These are phyloP conservation scores for Acropternis orthonyx DNA, from an alignment of 2,797 vertebrate genomes.

Conservation along the genomic window DNA sequence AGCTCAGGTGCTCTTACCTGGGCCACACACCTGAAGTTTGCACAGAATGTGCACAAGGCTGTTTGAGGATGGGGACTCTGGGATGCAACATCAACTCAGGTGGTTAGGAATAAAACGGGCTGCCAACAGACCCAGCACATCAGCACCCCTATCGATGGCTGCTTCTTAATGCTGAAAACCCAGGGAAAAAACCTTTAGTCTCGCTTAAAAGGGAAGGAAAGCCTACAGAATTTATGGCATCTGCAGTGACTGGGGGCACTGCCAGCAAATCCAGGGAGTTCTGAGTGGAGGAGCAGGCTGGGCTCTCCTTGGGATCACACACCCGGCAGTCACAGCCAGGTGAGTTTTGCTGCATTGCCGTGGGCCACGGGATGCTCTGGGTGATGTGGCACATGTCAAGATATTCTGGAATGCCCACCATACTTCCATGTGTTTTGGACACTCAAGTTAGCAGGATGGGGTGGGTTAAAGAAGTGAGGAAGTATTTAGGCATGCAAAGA, in stretches of 20 bases:
- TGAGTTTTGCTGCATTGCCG: neutral
- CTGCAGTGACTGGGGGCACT: neutral
- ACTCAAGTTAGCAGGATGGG: neutral
- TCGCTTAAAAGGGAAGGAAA: neutral
- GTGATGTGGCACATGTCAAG: rapidly evolving
- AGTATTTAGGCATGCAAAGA: neutral
- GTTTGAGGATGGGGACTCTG: neutral
- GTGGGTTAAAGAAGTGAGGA: neutral
- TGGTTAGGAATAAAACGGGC: neutral
- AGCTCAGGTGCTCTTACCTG: neutral
- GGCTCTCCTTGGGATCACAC: neutral
- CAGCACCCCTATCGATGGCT: neutral
- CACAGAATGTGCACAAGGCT: rapidly evolving
- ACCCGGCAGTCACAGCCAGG: neutral
- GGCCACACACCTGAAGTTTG: neutral
- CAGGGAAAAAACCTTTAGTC: neutral
- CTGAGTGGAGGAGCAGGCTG: neutral
- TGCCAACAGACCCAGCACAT: neutral
- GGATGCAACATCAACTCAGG: rapidly evolving
- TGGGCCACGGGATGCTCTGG: rapidly evolving
- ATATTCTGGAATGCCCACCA: rapidly evolving
- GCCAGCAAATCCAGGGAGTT: neutral
- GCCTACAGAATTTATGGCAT: neutral
- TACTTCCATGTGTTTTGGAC: rapidly evolving
- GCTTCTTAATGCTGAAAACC: neutral